Percentiles rank a stretch among this genome's conserved stretches.
These are phyloP conservation scores for Gambelia wislizenii DNA, from an alignment of 2,797 vertebrate species.

Conservation along the genomic window DNA sequence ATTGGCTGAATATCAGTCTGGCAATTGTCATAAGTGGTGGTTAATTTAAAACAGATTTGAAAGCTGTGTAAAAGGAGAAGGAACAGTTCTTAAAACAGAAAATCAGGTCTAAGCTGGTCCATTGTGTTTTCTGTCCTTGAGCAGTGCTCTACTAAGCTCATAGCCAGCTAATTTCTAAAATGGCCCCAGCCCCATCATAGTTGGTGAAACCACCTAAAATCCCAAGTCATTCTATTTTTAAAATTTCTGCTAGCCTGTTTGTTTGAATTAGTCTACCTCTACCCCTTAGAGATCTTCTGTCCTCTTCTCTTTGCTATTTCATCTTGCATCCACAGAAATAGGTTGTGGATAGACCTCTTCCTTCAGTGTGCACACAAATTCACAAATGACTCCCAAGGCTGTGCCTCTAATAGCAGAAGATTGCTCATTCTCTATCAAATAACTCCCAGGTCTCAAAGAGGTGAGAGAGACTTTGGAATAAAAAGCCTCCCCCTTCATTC, in stretches of 20 bases:
- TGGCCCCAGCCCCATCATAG: too few species aligned
- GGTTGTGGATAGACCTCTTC: not conserved
- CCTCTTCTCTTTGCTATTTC: not conserved
- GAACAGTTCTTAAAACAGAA: not conserved
- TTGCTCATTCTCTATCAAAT: slow-evolving; percentile 10
- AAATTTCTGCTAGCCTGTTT: not conserved
- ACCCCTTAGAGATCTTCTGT: not conserved
- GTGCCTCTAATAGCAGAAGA: slow-evolving; percentile 23
- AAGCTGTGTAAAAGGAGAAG: not conserved
- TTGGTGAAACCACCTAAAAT: not conserved
- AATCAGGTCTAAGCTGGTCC: not conserved
- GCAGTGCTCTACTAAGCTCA: not conserved
- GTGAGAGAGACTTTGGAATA: slow-evolving; percentile 27
- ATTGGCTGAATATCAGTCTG: not conserved
- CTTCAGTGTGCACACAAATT: slow-evolving; percentile 2
- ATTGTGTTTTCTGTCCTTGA: not conserved
- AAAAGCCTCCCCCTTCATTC: slow-evolving; percentile 28
- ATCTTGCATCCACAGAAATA: slow-evolving; percentile 14
- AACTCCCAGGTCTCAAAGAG: slow-evolving; percentile 11
- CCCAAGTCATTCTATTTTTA: too few species aligned
- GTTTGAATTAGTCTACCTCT: not conserved
- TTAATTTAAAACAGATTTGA: not conserved
- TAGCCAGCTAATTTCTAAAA: not conserved
- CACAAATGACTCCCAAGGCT: slow-evolving; percentile 26
- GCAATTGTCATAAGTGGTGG: too few species aligned